Percentiles rank a stretch among this genome's conserved stretches.
These are phyloP conservation scores for Petrocephalus schoutedeni DNA, from an alignment of 2,797 vertebrate species.

Conservation along the genomic window DNA sequence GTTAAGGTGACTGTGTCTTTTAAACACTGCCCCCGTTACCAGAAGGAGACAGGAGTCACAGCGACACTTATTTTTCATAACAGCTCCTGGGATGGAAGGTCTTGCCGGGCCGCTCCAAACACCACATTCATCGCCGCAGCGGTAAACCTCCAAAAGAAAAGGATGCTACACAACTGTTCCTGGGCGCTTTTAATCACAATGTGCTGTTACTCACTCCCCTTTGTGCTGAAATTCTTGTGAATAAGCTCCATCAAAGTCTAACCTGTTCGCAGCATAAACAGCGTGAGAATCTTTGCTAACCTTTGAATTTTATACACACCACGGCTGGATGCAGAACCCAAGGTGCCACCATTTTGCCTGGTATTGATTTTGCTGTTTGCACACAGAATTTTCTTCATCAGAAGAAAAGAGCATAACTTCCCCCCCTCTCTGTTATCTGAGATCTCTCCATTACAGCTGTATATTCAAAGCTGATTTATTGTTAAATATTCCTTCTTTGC, in stretches of 20 bases:
- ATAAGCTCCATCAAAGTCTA: neutral
- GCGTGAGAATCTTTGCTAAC: neutral
- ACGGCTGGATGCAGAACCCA: neutral
- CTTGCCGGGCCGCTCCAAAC: neutral
- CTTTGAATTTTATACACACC: neutral
- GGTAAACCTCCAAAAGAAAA: neutral
- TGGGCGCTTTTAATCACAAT: neutral
- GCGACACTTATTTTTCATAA: too few relatives aligned
- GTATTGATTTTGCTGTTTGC: neutral
- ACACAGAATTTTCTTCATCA: neutral
- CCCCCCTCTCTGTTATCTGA: neutral
- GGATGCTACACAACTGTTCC: neutral
- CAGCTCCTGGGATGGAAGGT: neutral
- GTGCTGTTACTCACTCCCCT: neutral
- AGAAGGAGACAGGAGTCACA: neutral
- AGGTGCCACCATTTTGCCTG: neutral
- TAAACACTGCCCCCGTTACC: neutral
- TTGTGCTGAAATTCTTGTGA: neutral
- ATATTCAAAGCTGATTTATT: neutral
- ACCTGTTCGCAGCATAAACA: neutral
- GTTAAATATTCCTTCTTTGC: neutral
- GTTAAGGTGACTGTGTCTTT: constrained; percentile 1
- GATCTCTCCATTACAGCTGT: neutral
- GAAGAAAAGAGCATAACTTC: neutral
- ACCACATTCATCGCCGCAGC: neutral